phyloP scores from a whole-genome alignment of 2,113 vertebrate genomes.

The Myotis yumanensis region DNA sequence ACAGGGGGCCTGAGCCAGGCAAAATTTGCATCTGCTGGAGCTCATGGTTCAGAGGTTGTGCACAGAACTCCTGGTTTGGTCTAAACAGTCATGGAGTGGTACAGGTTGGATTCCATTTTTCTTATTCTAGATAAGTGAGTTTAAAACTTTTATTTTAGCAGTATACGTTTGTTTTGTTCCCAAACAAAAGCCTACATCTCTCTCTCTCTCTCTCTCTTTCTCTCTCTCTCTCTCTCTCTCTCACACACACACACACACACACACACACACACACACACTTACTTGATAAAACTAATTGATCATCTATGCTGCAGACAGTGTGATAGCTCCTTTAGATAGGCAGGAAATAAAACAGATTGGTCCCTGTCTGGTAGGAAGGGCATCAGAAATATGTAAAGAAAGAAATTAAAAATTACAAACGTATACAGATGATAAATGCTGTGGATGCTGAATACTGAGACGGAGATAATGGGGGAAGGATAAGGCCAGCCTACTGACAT shows the following conservation, averaged over 20 bases:
- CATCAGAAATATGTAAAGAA: not conserved
- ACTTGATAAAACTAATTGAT: not conserved
- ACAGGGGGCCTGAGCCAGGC: not conserved
- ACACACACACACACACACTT: not conserved
- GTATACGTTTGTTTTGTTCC: not conserved
- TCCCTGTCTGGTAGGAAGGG: not conserved
- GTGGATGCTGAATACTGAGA: not conserved
- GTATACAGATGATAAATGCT: not conserved
- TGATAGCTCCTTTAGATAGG: not conserved
- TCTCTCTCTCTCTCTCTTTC: too few species aligned
- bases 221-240: too few species aligned
- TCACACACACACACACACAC: not conserved
- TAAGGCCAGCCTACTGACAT: not conserved
- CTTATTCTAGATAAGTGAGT: not conserved
- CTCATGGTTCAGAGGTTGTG: not conserved
- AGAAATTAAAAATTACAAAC: not conserved
- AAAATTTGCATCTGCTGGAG: not conserved
- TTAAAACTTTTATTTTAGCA: not conserved
- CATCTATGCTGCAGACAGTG: not conserved
- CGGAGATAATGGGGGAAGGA: not conserved
- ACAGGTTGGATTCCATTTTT: not conserved
- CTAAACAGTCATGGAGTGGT: not conserved
- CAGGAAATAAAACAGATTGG: not conserved
- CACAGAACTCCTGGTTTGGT: not conserved
- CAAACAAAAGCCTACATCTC: not conserved